These are phyloP conservation scores for Stichopus chloronotus DNA, from an alignment of 35 echinoderm and acorn worm species.

Conservation along the genomic window DNA sequence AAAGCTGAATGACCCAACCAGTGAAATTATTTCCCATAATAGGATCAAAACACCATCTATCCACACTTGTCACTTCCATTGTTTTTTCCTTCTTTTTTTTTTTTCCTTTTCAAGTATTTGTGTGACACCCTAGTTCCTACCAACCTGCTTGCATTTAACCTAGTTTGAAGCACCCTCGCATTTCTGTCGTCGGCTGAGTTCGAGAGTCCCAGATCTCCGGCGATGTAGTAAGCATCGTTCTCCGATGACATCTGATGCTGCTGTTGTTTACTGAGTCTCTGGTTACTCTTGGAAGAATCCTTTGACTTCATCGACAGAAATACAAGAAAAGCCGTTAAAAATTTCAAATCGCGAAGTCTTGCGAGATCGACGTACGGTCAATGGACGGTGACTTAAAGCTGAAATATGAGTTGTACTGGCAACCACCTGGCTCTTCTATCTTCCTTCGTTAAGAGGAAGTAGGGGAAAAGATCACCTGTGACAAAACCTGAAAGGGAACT, in stretches of 20 bases:
- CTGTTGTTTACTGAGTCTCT: not conserved
- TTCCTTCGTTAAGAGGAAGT: too few species aligned
- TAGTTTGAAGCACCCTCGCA: slow-evolving; percentile 46
- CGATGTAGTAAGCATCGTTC: slow-evolving; percentile 51
- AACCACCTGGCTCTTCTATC: not conserved
- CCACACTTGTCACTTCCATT: too few species aligned
- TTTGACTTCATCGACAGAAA: not conserved
- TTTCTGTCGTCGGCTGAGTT: slow-evolving; percentile 24
- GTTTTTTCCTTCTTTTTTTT: too few species aligned
- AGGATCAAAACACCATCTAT: too few species aligned
- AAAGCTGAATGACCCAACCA: too few species aligned
- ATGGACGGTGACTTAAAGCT: not conserved
- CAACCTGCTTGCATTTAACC: slow-evolving; percentile 45
- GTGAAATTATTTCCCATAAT: too few species aligned
- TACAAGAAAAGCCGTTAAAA: not conserved
- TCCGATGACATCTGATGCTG: slow-evolving; percentile 4
- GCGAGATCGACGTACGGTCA: not conserved
- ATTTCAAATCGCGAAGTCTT: not conserved
- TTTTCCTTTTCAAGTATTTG: too few species aligned
- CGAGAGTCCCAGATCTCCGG: slow-evolving; percentile 19
- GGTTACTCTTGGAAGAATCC: slow-evolving; percentile 14
- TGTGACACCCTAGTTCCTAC: not conserved
- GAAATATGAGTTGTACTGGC: too few species aligned
- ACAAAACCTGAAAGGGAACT: too few species aligned
- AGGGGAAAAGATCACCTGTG: too few species aligned